These are phyloP conservation scores for Syngnathus floridae DNA, from an alignment of 2,113 vertebrate genomes.

Conservation along the genomic window DNA sequence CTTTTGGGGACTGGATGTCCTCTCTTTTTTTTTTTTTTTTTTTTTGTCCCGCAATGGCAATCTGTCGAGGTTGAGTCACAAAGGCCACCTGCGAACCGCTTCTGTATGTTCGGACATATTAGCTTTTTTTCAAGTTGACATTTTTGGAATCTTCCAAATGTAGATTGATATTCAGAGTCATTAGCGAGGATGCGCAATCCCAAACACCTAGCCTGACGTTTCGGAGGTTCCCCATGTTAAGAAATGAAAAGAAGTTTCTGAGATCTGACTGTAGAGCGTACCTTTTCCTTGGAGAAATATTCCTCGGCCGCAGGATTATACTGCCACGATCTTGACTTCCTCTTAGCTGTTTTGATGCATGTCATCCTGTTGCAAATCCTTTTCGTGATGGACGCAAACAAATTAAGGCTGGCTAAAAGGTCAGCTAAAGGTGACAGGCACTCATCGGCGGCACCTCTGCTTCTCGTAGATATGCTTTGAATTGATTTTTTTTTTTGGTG, in stretches of 20 bases:
- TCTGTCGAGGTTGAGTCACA: constrained; percentile 66
- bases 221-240: constrained; percentile 7
- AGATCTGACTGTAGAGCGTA: neutral
- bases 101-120: constrained; percentile 55
- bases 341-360: constrained; percentile 41
- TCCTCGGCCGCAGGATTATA: constrained; percentile 35
- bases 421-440: constrained; percentile 41
- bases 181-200: constrained; percentile 60
- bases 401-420: constrained; percentile 53
- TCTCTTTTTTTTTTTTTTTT: constrained; percentile 5
- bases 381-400: constrained; percentile 37
- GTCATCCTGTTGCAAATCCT: constrained; percentile 43
- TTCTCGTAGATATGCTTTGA: constrained; percentile 16
- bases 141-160: constrained; percentile 63
- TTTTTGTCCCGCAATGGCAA: constrained; percentile 48
- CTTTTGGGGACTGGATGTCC: constrained; percentile 41
- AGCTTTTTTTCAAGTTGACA: constrained; percentile 67
- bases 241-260: constrained; percentile 17
- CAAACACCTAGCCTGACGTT: constrained; percentile 36
- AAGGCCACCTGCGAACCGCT: constrained; percentile 48
- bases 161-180: constrained; percentile 66
- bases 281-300: constrained; percentile 16
- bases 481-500: constrained; percentile 32
- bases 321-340: constrained; percentile 30
- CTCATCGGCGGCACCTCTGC: constrained; percentile 31